Conservation (phyloP, 2,113 vertebrate genomes). For the Sterna hirundo region DNA sequence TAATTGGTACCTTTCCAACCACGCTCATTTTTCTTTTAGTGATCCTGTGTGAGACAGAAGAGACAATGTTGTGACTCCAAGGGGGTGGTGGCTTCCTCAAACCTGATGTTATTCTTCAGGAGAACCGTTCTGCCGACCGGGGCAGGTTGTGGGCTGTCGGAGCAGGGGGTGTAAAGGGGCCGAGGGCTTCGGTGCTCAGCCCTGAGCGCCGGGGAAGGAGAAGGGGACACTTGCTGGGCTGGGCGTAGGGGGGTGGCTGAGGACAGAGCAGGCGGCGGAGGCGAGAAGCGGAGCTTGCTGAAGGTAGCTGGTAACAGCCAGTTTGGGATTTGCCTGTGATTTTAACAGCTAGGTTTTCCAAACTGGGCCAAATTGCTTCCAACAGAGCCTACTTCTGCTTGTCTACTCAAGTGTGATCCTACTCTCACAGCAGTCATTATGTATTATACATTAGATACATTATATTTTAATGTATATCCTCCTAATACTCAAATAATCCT, state of each 20-base stretch:
- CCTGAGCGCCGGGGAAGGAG: background rate
- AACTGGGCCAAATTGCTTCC: constrained; percentile 43
- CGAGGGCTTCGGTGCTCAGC: background rate
- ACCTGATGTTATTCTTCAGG: background rate
- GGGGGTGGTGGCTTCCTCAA: background rate
- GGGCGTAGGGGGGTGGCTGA: rapidly evolving
- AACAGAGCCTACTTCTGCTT: constrained; percentile 27
- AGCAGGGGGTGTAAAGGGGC: background rate
- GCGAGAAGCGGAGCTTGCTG: background rate
- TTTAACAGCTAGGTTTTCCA: constrained; percentile 20
- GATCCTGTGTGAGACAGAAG: background rate
- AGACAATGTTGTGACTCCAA: background rate
- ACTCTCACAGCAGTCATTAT: constrained; percentile 33
- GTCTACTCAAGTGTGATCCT: background rate
- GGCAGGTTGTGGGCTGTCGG: background rate
- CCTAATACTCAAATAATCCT: constrained; percentile 45
- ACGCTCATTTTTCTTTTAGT: constrained; percentile 4
- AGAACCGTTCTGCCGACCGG: background rate
- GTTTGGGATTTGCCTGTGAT: constrained; percentile 11
- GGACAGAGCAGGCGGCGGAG: background rate
- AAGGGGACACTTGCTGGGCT: background rate
- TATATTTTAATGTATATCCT: constrained; percentile 38
- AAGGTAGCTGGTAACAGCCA: background rate
- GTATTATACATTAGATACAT: background rate
- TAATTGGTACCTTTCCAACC: constrained; percentile 45